phyloP scores from a whole-genome alignment of 92 coral and sea anemone species.

The Parazoanthus darwini region DNA sequence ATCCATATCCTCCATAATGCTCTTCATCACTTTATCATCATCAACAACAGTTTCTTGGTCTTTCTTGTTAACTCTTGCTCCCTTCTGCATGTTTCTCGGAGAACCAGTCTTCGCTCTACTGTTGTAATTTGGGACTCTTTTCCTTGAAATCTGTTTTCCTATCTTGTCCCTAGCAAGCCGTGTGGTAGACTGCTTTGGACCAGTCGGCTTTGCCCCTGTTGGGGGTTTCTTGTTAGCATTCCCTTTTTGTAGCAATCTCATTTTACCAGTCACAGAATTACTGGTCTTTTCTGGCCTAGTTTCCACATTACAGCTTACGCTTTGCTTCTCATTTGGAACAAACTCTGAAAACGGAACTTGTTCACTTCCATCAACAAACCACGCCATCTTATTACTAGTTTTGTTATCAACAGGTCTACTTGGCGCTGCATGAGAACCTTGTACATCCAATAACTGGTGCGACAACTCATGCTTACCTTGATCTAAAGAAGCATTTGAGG shows the following conservation, averaged over 20 bases:
- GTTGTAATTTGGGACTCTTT: background rate
- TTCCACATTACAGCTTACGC: background rate
- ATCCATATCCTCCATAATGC: slow-evolving; percentile 80
- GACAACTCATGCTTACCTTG: background rate
- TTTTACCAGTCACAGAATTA: background rate
- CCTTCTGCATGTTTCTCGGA: slow-evolving; percentile 6
- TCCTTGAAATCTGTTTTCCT: background rate
- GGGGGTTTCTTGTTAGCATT: slow-evolving; percentile 24
- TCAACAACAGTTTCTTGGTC: background rate
- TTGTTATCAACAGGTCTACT: background rate
- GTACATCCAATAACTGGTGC: background rate
- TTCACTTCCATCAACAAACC: background rate
- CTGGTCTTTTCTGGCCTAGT: background rate
- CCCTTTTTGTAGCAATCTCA: background rate
- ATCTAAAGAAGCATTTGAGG: background rate
- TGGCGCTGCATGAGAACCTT: background rate
- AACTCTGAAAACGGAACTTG: background rate
- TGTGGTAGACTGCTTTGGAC: background rate
- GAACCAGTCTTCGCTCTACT: background rate
- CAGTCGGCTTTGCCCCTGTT: slow-evolving; percentile 10
- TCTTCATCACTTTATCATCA: slow-evolving; percentile 68
- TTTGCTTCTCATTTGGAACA: background rate
- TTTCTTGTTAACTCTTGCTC: background rate
- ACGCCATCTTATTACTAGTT: background rate
- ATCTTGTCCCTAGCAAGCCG: background rate